Conservation (phyloP, 1,140 invertebrate genomes). For the Zaprionus taronus region DNA sequence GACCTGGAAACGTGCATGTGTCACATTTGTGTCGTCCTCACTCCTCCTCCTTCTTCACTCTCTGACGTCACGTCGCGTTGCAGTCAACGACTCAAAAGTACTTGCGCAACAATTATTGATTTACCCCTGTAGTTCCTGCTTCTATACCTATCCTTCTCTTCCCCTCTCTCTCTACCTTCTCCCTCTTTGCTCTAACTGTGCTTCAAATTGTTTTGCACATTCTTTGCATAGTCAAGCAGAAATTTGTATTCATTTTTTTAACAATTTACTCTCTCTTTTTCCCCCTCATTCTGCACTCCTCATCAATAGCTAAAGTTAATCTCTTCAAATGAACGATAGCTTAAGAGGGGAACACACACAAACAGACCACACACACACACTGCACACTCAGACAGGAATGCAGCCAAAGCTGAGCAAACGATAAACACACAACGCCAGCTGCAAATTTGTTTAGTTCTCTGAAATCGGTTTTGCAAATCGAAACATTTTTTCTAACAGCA, state of each 20-base stretch:
- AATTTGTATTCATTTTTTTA: slow-evolving; percentile 49
- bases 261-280: slow-evolving; percentile 2
- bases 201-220: slow-evolving; percentile 53
- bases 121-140: slow-evolving; percentile 33
- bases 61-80: slow-evolving; percentile 55
- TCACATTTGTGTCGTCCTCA: slow-evolving; percentile 5
- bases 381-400: background rate
- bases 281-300: background rate
- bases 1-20: slow-evolving; percentile 54
- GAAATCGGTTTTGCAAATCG: slow-evolving; percentile 2
- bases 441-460: slow-evolving; percentile 13
- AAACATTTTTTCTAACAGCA: slow-evolving; percentile 35
- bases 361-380: slow-evolving; percentile 31
- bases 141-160: background rate
- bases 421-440: slow-evolving; percentile 50
- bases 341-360: slow-evolving; percentile 43
- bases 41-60: background rate
- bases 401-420: slow-evolving; percentile 40
- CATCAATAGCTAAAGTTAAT: slow-evolving; percentile 43
- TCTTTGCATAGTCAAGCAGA: slow-evolving; percentile 43
- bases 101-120: slow-evolving; percentile 80
- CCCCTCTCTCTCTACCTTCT: background rate
- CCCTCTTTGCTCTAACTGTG: background rate
- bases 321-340: slow-evolving; percentile 46
- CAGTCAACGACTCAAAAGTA: slow-evolving; percentile 48